phyloP scores from a whole-genome alignment of 2,797 vertebrate genomes.

The Stomatorhinus walkeri region DNA sequence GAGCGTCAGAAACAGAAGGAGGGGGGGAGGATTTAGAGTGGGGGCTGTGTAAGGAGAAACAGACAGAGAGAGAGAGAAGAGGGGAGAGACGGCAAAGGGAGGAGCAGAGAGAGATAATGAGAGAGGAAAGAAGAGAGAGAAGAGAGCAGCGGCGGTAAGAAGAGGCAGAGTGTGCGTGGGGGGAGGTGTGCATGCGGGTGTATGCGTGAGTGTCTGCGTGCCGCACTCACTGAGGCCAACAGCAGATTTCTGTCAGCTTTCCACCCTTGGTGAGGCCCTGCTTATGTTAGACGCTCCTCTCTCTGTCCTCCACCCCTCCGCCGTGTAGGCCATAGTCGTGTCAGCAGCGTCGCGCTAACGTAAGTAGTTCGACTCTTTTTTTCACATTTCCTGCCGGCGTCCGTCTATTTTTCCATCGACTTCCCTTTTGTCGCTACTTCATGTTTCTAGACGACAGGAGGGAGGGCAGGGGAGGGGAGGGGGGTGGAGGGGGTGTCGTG shows the following conservation, averaged over 20 bases:
- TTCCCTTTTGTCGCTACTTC: conserved; percentile 47
- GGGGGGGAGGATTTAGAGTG: conserved; percentile 39
- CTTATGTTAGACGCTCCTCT: conserved; percentile 51
- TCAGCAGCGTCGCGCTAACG: conserved; percentile 50
- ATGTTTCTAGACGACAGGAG: conserved; percentile 39
- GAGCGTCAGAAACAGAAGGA: conserved; percentile 39
- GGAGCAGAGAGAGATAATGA: conserved; percentile 69
- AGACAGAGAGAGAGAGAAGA: conserved; percentile 25
- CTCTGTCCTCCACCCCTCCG: conserved; percentile 37
- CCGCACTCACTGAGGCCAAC: conserved; percentile 42
- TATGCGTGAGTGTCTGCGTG: conserved; percentile 33
- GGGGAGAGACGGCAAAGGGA: conserved; percentile 55
- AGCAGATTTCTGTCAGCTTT: conserved; percentile 39
- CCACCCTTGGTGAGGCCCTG: conserved; percentile 31
- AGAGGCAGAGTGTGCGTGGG: conserved; percentile 43
- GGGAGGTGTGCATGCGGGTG: conserved; percentile 34
- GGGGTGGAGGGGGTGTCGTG: conserved; percentile 42
- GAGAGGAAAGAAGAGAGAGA: conserved; percentile 56
- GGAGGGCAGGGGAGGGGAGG: neutral
- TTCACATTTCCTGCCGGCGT: conserved; percentile 16
- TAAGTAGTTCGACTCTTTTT: conserved; percentile 51
- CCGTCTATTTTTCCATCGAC: neutral
- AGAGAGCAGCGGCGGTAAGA: conserved; percentile 55
- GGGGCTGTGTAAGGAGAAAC: conserved; percentile 23
- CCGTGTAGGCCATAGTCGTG: conserved; percentile 34